Percentiles rank a stretch among this genome's conserved stretches.
phyloP scores from a whole-genome alignment of 1,140 invertebrate species.

The Hyposmocoma kahamanoa region DNA sequence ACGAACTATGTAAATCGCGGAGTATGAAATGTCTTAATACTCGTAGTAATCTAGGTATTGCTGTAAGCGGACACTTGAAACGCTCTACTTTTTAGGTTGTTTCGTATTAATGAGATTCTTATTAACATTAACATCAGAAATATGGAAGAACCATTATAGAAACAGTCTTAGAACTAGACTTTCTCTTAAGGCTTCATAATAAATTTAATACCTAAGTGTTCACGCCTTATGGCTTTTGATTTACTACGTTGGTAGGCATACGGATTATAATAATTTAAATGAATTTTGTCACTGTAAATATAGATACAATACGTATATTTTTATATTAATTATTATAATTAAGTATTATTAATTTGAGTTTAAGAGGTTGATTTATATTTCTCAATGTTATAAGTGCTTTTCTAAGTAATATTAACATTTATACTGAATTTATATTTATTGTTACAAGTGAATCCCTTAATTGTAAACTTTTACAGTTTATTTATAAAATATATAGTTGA shows the following conservation, averaged over 20 bases:
- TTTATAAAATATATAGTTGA: too few relatives aligned
- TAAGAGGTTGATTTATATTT: slow-evolving; percentile 42
- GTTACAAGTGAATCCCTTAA: too few relatives aligned
- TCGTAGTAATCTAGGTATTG: slow-evolving; percentile 19
- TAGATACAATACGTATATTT: slow-evolving; percentile 60
- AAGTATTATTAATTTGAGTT: slow-evolving; percentile 48
- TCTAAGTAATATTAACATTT: too few relatives aligned
- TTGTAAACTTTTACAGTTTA: too few relatives aligned
- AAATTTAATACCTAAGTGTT: slow-evolving; percentile 27
- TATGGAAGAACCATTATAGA: slow-evolving; percentile 10
- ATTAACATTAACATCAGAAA: neutral
- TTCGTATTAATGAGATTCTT: slow-evolving; percentile 25
- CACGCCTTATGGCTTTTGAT: slow-evolving; percentile 29
- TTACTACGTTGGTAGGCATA: slow-evolving; percentile 4
- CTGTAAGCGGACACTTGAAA: slow-evolving; percentile 21
- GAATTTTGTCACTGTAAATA: slow-evolving; percentile 61
- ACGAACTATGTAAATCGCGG: neutral
- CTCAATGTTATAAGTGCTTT: slow-evolving; percentile 43
- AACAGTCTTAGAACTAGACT: slow-evolving; percentile 8
- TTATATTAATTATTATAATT: slow-evolving; percentile 63
- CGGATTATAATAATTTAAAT: slow-evolving; percentile 36
- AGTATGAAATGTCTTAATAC: slow-evolving; percentile 15
- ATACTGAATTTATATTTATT: too few relatives aligned
- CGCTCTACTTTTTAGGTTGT: slow-evolving; percentile 20
- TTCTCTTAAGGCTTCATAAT: slow-evolving; percentile 13